These are phyloP conservation scores for Pyralis farinalis DNA, from an alignment of 2,888 invertebrate genomes.

Conservation along the genomic window DNA sequence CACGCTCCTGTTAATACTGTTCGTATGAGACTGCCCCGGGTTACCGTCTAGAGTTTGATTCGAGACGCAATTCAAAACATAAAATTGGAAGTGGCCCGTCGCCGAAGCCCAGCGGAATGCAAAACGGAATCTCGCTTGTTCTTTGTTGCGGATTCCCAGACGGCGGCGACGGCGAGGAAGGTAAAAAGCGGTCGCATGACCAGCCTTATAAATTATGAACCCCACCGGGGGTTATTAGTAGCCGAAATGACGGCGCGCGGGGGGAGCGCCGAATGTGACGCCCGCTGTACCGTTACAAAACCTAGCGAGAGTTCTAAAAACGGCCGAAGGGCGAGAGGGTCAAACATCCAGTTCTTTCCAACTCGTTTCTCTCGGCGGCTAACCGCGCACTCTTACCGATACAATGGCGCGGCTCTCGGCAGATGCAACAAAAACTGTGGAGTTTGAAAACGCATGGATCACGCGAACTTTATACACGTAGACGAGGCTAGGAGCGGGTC, in stretches of 20 bases:
- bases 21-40: constrained; percentile 34
- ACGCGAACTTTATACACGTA: constrained; percentile 24
- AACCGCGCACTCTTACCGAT: constrained; percentile 45
- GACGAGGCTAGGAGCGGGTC: constrained; percentile 15
- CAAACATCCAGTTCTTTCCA: constrained; percentile 43
- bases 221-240: constrained; percentile 59
- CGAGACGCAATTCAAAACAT: constrained; percentile 50
- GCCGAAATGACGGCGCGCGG: constrained; percentile 55
- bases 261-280: constrained; percentile 45
- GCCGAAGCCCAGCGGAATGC: constrained; percentile 66
- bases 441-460: constrained; percentile 38
- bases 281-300: constrained; percentile 62
- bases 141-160: constrained; percentile 79
- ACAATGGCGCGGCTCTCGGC: constrained; percentile 39
- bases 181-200: constrained; percentile 72
- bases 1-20: not conserved
- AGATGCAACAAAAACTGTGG: constrained; percentile 33
- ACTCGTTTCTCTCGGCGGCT: constrained; percentile 40
- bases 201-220: constrained; percentile 70
- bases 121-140: constrained; percentile 69
- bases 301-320: constrained; percentile 48
- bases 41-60: constrained; percentile 32
- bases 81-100: constrained; percentile 50
- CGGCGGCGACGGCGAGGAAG: constrained; percentile 48
- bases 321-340: constrained; percentile 60